phyloP scores from a whole-genome alignment of 1,140 invertebrate genomes.

The Thaumetopoea pityocampa region DNA sequence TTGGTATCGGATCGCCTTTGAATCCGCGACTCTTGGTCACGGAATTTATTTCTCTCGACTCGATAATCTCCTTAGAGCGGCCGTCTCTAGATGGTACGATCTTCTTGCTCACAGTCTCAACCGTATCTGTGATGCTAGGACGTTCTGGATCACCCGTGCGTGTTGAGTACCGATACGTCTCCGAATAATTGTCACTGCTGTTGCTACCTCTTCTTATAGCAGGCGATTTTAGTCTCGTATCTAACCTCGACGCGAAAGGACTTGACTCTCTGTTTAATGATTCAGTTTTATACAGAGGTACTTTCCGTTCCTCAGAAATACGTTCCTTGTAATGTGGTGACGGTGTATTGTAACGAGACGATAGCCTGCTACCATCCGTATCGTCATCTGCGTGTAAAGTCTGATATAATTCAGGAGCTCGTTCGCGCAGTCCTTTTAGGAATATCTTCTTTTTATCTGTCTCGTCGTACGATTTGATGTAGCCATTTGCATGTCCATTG shows the following conservation, averaged over 20 bases:
- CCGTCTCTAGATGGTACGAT: conserved; percentile 79
- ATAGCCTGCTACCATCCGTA: conserved; percentile 62
- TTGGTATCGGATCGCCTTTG: conserved; percentile 65
- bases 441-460: conserved; percentile 83
- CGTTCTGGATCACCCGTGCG: conserved; percentile 79
- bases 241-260: conserved; percentile 67
- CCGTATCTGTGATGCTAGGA: conserved; percentile 81
- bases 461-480: conserved; percentile 64
- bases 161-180: conserved; percentile 81
- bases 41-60: conserved; percentile 82
- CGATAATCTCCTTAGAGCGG: conserved; percentile 78
- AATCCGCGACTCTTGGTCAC: conserved; percentile 79
- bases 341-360: conserved; percentile 63
- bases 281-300: conserved; percentile 68
- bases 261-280: conserved; percentile 66
- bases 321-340: conserved; percentile 65
- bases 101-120: conserved; percentile 81
- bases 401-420: conserved; percentile 85
- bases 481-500: conserved; percentile 68
- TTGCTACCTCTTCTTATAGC: conserved; percentile 76
- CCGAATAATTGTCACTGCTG: conserved; percentile 82
- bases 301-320: conserved; percentile 61
- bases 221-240: conserved; percentile 61
- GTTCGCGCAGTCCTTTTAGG: conserved; percentile 82
- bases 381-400: conserved; percentile 81